Evolutionary conservation across 2,113 vertebrate genomes (phyloP), one percentile per base, ranked within the genome.

Genomic region (Pterocles gutturalis): DNA sequence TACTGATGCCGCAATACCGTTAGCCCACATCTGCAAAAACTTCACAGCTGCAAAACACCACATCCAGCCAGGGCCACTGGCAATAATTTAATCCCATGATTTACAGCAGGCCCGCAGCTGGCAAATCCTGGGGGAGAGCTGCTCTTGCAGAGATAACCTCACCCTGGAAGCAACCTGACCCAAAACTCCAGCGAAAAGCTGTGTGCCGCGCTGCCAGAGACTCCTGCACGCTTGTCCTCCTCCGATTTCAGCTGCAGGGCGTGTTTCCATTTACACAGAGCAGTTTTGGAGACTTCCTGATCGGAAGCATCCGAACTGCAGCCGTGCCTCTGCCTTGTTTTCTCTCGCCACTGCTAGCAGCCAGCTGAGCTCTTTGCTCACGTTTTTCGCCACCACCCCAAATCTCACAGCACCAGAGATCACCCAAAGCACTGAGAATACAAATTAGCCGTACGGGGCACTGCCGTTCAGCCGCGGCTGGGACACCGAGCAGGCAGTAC

Each of bases 201-300:
- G 49, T 43, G 49, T 4, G 64, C 54, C 2, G 11, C 9, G 8
- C 67, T 3, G 19, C 46, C 4, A 7, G 34, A 69, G 58, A 25
- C 5, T 70, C 55, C 81, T 15, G 79, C 48, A n/a, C 3, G 9
- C 41, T 54, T 48, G 70, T 60, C 26, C 34, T 61, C 48, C 64
- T 54, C 69, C 3, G 24, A 9, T 38, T 70, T 69, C 91, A 82
- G 73, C 94, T 55, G 86, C 87, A 84, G 94, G 87, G 87, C 6
- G 49, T 83, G 81, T 72, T 94, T 57, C 77, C 79, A 62, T 55
- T 45, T 16, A 58, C 87, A 71, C 26, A 13, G n/a, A 80, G 84
- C 22, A 19, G 75, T 80, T 94, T 82, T 5, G 6, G 61, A 94
- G 57, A 76, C 91, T 95, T 96, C 95, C 96, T 86, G 66, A 66